Base-by-base conservation (phyloP, 2,888 invertebrate genomes). In the Xestia rhomboidea region DNA sequence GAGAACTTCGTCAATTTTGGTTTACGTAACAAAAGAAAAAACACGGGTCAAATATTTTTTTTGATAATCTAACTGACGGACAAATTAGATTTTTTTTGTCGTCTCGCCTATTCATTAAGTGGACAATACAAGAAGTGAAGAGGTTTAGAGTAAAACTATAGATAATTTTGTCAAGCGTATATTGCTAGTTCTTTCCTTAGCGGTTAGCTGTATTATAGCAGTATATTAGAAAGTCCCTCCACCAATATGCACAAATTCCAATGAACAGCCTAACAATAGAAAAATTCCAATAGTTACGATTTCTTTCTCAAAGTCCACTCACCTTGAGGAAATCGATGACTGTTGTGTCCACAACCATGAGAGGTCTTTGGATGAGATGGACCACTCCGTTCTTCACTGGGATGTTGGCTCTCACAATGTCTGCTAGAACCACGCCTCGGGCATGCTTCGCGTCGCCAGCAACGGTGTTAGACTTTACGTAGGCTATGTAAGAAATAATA, bases 371-470 rank as follows among this genome's bases (percentile, higher is more conserved):
- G 87, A 99, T 99, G 83, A 99, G 97, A 95, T 99, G 99, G 8
- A 99, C 98, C 0, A 99, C 99, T 51, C 99, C 99, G 91, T 99
- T 99, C 91, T 98, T 98, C 46, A 99, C 98, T 0, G 99, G 99
- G 86, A 99, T 99, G 94, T 99, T 99, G 51, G 98, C 98, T 92
- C 98, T 97, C 15, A 99, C 98, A 82, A 99, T 98, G 94, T 99
- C 98, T 1, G 99, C 98, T 84, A 99, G 95, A 1, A 99, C 99
- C 6, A 98, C 98, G 18, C 99, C 99, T 73, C 98, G 97, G 24
- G 98, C 97, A 93, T 99, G 98, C 87, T 97, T 98, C 4, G 97
- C 96, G 91, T 98, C 98, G 6, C 98, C 98, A 63, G 98, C 96
- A 62, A 98, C 96, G 2, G 98, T 99, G 93, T 99, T 98, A 38